Percentiles rank a stretch among this genome's conserved stretches.
These are phyloP conservation scores for Noturus placidus DNA, from an alignment of 2,113 vertebrate species.

Conservation along the genomic window DNA sequence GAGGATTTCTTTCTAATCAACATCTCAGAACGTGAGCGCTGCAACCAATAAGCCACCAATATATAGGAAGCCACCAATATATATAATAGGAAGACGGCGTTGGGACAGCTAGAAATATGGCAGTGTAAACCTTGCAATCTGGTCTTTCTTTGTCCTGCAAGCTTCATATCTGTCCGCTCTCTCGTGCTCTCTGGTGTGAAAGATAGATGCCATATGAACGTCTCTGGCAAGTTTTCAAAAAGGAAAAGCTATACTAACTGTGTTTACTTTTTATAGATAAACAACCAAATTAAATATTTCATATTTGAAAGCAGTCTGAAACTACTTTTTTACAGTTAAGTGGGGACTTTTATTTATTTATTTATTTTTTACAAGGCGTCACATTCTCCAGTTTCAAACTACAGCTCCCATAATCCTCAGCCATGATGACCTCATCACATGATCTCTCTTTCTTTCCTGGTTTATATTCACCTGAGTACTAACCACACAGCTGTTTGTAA, in stretches of 20 bases:
- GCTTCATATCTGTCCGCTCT: background rate
- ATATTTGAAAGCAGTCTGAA: background rate
- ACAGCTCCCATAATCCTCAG: constrained; percentile 9
- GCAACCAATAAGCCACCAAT: background rate
- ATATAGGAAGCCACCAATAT: too few relatives aligned
- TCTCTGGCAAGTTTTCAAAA: background rate
- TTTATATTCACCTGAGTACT: background rate
- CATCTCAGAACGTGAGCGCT: background rate
- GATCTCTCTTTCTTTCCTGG: background rate
- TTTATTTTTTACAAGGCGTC: background rate
- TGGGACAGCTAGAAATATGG: background rate
- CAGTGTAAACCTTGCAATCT: background rate
- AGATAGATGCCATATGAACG: background rate
- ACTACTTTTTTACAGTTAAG: background rate
- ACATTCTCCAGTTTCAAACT: background rate
- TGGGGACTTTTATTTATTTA: background rate
- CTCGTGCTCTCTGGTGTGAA: background rate
- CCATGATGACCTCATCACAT: background rate
- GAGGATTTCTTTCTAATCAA: background rate
- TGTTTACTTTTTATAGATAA: background rate
- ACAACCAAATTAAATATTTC: background rate
- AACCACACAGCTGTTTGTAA: background rate
- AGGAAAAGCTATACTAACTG: background rate
- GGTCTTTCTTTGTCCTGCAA: background rate
- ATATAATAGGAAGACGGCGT: background rate